These are phyloP conservation scores for Parnassius mnemosyne DNA, from an alignment of 2,888 invertebrate genomes.

Conservation along the genomic window DNA sequence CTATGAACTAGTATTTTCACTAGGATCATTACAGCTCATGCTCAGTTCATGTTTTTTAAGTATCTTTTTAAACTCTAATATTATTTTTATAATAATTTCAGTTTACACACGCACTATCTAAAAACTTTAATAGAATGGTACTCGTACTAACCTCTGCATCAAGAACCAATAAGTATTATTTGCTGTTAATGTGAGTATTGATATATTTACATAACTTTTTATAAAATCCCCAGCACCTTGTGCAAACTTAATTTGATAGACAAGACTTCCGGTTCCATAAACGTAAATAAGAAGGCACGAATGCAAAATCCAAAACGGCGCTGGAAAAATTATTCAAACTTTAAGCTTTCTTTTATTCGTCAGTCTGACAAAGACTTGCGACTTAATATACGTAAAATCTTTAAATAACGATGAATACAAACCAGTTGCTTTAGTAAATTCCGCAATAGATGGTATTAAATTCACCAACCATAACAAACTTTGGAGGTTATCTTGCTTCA, in stretches of 20 bases:
- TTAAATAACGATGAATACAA: constrained; percentile 14
- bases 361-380: too few relatives aligned
- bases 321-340: constrained; percentile 35
- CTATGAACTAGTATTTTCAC: too few relatives aligned
- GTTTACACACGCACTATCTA: not conserved
- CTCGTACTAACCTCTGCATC: constrained; percentile 45
- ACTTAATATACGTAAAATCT: not conserved
- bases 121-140: not conserved
- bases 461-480: constrained; percentile 53
- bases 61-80: too few relatives aligned
- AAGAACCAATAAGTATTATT: constrained; percentile 61
- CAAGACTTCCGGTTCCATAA: constrained; percentile 50
- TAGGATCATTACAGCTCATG: too few relatives aligned
- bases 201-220: constrained; percentile 57
- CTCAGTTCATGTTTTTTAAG: too few relatives aligned
- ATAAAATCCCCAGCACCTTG: constrained; percentile 46
- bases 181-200: constrained; percentile 45
- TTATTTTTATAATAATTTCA: too few relatives aligned
- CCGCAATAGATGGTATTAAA: constrained; percentile 49
- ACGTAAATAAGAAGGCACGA: constrained; percentile 49
- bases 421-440: constrained; percentile 43
- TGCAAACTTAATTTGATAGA: constrained; percentile 51
- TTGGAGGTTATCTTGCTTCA: constrained; percentile 45
- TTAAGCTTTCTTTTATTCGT: not conserved
- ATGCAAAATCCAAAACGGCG: constrained; percentile 55